Evolutionary conservation across 2,888 invertebrate species (phyloP), one percentile per base, ranked within the genome.

Genomic region (Scelioninae gen. 1): DNA sequence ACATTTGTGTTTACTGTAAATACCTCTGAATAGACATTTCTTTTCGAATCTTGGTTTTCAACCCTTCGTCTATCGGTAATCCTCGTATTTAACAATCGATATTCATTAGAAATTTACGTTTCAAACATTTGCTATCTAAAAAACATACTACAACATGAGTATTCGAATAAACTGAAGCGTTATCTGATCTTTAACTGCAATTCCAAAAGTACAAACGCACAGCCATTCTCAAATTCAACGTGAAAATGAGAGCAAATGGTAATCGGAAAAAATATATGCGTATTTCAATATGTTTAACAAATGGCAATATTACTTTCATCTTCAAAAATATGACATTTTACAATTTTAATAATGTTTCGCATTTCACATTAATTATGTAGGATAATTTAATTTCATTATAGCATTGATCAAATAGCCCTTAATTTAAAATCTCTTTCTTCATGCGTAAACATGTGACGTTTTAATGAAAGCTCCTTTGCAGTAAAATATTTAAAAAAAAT

Each of bases 91-190:
- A 47, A 47, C 10, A 47, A 16, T 13, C 16, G 5, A 16, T 16
- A 29, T 6, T 29, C 29, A 29, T 51, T 51, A 11, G 9, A 51
- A 13, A 51, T 51, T 23, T 51, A 51, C 29, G 11, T 51, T 51
- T 51, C 29, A 5, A 15, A 15, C 47, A 6, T 47, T 47, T 9
- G 29, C 29, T 29, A 51, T 11, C 11, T 11, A 29, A 29, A 51
- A 51, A 51, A 29, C 29, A 9, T 29, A 11, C 29, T 47, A 16
- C 10, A 47, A 16, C 7, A 47, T 9, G 47, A 47, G 9, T 29
- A 51, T 29, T 29, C 51, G 1, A 51, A 29, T 51, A 29, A 51
- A 51, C n/a, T 51, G 51, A 51, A 51, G 29, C 51, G 51, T 51
- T 51, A 51, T 51, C 10, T 51, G 29, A 51, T 51, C 11, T 51